Evolutionary conservation across 2,888 invertebrate species (phyloP).

Genomic region (Embidobia sp.): DNA sequence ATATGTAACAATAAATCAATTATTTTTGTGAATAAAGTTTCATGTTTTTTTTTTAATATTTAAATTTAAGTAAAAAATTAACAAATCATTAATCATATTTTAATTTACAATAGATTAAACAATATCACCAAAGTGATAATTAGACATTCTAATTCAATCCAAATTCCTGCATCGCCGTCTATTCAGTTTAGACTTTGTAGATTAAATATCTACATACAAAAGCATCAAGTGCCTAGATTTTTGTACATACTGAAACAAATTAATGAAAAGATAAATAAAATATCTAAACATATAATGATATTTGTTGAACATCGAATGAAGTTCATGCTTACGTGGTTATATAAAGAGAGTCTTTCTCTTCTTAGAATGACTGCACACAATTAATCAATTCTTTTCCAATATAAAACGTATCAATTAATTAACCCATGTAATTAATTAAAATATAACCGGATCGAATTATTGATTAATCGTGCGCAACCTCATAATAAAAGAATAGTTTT

Average conservation of each 20-base stretch:
- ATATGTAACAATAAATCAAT: too few species aligned
- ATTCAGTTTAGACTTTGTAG: conserved; percentile 26
- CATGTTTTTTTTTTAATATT: too few species aligned
- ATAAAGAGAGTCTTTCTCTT: neutral
- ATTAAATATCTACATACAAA: conserved; percentile 40
- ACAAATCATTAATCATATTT: too few species aligned
- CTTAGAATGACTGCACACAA: neutral
- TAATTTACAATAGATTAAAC: too few species aligned
- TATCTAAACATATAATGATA: conserved; percentile 17
- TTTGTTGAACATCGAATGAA: conserved; percentile 24
- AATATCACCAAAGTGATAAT: conserved; percentile 7
- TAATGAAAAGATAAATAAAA: neutral
- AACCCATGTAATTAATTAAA: conserved; percentile 1
- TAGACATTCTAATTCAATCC: conserved; percentile 23
- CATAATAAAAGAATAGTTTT: neutral
- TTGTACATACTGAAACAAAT: conserved; percentile 45
- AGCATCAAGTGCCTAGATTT: conserved; percentile 53
- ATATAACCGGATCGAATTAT: neutral
- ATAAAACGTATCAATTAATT: conserved; percentile 13
- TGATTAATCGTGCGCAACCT: neutral
- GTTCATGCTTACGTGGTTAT: conserved; percentile 11
- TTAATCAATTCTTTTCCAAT: conserved; percentile 14
- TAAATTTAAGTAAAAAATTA: too few species aligned
- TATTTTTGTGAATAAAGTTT: too few species aligned
- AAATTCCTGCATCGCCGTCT: conserved; percentile 17